phyloP scores from a whole-genome alignment of 2,888 invertebrate species.

The Listrodromus nycthemerus region DNA sequence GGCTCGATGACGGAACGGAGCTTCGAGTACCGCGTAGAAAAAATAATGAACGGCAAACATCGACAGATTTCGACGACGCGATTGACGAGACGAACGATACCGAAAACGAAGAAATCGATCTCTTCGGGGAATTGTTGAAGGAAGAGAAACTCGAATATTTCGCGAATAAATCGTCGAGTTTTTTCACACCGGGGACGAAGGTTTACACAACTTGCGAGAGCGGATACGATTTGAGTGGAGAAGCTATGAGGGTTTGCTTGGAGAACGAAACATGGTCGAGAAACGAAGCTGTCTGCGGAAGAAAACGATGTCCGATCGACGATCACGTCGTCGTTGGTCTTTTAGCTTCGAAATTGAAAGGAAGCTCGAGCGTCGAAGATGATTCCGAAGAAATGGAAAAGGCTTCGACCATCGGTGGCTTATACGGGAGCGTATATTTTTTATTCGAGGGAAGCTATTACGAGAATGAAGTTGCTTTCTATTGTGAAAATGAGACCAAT shows the following conservation, averaged over 20 bases:
- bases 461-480: slow-evolving; percentile 69
- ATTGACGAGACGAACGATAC: slow-evolving; percentile 36
- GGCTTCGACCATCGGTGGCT: slow-evolving; percentile 9
- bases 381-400: slow-evolving; percentile 1
- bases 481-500: slow-evolving; percentile 69
- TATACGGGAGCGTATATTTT: slow-evolving; percentile 65
- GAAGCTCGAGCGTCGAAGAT: not conserved
- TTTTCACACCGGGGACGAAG: slow-evolving; percentile 70
- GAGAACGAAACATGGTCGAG: slow-evolving; percentile 88
- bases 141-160: slow-evolving; percentile 28
- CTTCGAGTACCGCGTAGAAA: slow-evolving; percentile 53
- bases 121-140: slow-evolving; percentile 42
- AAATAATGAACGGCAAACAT: slow-evolving; percentile 2
- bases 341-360: slow-evolving; percentile 36
- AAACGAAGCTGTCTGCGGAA: slow-evolving; percentile 85
- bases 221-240: slow-evolving; percentile 87
- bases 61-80: not conserved
- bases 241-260: slow-evolving; percentile 85
- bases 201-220: slow-evolving; percentile 84
- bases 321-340: slow-evolving; percentile 71
- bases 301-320: slow-evolving; percentile 69
- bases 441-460: slow-evolving; percentile 72
- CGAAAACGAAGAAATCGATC: slow-evolving; percentile 25
- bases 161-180: slow-evolving; percentile 11
- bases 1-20: slow-evolving; percentile 49